These are phyloP conservation scores for Scomber japonicus DNA, from an alignment of 2,113 vertebrate species.

Conservation along the genomic window DNA sequence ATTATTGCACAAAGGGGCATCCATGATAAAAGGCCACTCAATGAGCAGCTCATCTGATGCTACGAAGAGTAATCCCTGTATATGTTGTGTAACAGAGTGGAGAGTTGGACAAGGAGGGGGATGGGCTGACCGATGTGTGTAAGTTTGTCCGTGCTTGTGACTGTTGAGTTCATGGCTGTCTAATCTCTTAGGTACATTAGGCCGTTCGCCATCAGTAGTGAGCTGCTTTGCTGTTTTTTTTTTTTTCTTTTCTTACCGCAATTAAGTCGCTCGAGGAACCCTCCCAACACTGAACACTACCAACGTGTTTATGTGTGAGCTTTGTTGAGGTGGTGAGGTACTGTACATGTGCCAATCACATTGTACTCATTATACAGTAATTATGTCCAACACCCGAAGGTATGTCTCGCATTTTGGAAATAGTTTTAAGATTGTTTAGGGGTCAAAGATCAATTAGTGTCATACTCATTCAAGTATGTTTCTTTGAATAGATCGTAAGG, in stretches of 20 bases:
- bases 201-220: conserved; percentile 49
- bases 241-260: conserved; percentile 11
- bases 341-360: not conserved
- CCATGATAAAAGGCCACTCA: conserved; percentile 78
- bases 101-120: conserved; percentile 71
- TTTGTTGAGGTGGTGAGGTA: not conserved
- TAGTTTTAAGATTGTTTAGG: not conserved
- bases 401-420: not conserved
- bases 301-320: not conserved
- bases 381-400: not conserved
- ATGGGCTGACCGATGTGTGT: conserved; percentile 56
- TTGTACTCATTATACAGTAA: not conserved
- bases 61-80: conserved; percentile 83
- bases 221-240: conserved; percentile 29
- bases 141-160: conserved; percentile 76
- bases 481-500: not conserved
- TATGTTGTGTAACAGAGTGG: conserved; percentile 86
- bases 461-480: not conserved
- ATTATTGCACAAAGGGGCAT: conserved; percentile 48
- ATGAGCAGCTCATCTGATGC: conserved; percentile 72
- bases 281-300: not conserved
- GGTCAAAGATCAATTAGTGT: not conserved
- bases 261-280: conserved; percentile 60
- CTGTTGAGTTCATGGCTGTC: conserved; percentile 75
- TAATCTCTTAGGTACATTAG: conserved; percentile 81